Evolutionary conservation across 2,113 vertebrate genomes (phyloP).

Genomic region (Saguinus midas): DNA sequence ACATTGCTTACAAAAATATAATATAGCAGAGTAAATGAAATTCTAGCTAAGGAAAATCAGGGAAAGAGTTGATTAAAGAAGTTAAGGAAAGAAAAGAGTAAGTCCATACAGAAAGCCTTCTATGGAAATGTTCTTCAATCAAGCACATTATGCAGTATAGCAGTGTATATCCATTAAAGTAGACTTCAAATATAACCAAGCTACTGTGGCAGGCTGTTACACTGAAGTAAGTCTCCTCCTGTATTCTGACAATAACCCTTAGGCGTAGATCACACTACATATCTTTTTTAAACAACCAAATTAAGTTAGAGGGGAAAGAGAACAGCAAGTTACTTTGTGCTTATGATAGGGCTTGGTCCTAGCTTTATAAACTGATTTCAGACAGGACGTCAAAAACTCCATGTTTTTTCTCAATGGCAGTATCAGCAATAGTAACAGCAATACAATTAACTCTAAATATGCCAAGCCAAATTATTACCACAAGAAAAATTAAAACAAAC

Average conservation of each 20-base stretch:
- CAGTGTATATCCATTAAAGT: neutral
- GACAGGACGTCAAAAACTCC: neutral
- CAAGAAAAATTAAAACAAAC: neutral
- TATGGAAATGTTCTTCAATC: neutral
- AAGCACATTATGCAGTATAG: neutral
- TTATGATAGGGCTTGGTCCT: neutral
- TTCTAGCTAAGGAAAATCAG: neutral
- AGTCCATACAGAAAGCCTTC: neutral
- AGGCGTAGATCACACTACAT: neutral
- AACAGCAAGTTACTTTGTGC: neutral
- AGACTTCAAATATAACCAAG: neutral
- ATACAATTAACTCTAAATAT: neutral
- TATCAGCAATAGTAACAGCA: neutral
- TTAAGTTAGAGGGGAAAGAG: conserved; percentile 4
- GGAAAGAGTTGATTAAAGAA: neutral
- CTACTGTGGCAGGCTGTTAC: neutral
- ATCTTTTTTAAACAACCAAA: conserved; percentile 6
- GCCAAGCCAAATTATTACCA: neutral
- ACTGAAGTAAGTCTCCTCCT: neutral
- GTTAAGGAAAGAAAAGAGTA: neutral
- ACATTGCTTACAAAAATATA: neutral
- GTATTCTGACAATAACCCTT: neutral
- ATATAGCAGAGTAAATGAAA: neutral
- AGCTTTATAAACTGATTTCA: neutral
- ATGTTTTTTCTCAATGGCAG: neutral